These are phyloP conservation scores for Ophthalmolycus amberensis DNA, from an alignment of 2,113 vertebrate species.

Conservation along the genomic window DNA sequence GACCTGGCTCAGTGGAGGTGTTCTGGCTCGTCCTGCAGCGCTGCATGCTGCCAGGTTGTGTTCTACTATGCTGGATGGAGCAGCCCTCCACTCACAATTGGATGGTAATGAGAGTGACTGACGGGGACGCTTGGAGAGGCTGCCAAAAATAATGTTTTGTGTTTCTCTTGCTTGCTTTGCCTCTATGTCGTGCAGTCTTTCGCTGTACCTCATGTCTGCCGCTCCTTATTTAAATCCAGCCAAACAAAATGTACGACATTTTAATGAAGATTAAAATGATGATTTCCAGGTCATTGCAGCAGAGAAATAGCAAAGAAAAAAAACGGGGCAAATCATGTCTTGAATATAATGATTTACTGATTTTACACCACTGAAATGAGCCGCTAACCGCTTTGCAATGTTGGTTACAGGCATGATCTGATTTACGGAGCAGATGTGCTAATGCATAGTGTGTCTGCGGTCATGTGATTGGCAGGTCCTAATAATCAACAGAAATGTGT, in stretches of 20 bases:
- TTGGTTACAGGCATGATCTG: neutral
- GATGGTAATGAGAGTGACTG: conserved; percentile 78
- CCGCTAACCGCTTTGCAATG: neutral
- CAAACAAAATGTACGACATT: conserved; percentile 1
- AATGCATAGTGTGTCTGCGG: neutral
- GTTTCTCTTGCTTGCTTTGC: conserved; percentile 22
- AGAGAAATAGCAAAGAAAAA: conserved; percentile 17
- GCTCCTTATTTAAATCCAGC: conserved; percentile 12
- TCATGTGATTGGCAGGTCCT: neutral
- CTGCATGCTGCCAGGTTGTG: conserved; percentile 67
- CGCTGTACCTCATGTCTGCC: conserved; percentile 30
- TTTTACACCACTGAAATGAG: conserved; percentile 5
- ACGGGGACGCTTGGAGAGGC: conserved; percentile 56
- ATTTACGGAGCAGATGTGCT: neutral
- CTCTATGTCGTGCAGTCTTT: conserved; percentile 23
- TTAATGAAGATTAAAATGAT: neutral
- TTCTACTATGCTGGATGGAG: conserved; percentile 62
- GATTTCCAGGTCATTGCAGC: conserved; percentile 29
- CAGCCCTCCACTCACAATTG: conserved; percentile 68
- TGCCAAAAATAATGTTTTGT: conserved; percentile 62
- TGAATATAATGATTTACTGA: conserved; percentile 26
- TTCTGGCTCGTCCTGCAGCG: conserved; percentile 56
- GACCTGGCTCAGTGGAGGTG: conserved; percentile 53
- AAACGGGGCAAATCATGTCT: conserved; percentile 21
- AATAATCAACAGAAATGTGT: conserved; percentile 14